Conservation (phyloP, 2,113 vertebrate genomes). For the Triplophysa rosa region DNA sequence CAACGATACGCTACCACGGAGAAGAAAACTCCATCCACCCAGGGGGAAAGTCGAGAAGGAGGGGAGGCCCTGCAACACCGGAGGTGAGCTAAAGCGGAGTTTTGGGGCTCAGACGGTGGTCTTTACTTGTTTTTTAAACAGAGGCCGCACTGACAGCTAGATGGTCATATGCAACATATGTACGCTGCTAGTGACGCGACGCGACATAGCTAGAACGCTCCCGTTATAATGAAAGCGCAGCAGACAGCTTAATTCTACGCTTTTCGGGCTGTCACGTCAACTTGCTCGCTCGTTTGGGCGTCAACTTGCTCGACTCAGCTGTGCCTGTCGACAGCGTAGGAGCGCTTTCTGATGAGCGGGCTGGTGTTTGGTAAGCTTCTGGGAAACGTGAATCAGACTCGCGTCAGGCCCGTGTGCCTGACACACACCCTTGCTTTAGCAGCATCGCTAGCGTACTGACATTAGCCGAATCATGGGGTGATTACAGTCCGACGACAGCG, state of each 20-base stretch:
- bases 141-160: conserved; percentile 41
- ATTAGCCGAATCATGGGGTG: neutral
- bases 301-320: neutral
- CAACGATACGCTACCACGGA: conserved; percentile 63
- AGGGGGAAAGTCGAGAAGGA: conserved; percentile 48
- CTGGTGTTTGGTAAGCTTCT: neutral
- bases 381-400: neutral
- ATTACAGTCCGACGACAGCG: neutral
- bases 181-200: neutral
- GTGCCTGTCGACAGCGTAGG: no score
- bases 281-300: neutral
- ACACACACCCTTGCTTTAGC: neutral
- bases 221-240: neutral
- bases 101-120: conserved; percentile 17
- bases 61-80: conserved; percentile 56
- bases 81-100: conserved; percentile 58
- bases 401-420: neutral
- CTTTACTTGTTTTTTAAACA: conserved; percentile 8
- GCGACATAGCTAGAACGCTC: neutral
- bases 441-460: conserved; percentile 8
- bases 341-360: neutral
- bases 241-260: neutral
- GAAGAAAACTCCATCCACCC: conserved; percentile 59
- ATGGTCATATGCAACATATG: neutral
- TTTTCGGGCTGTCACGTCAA: neutral